Percentiles rank a stretch among this genome's conserved stretches.
Conservation (phyloP, 1,140 invertebrate species). For the Uloborus diversus region DNA sequence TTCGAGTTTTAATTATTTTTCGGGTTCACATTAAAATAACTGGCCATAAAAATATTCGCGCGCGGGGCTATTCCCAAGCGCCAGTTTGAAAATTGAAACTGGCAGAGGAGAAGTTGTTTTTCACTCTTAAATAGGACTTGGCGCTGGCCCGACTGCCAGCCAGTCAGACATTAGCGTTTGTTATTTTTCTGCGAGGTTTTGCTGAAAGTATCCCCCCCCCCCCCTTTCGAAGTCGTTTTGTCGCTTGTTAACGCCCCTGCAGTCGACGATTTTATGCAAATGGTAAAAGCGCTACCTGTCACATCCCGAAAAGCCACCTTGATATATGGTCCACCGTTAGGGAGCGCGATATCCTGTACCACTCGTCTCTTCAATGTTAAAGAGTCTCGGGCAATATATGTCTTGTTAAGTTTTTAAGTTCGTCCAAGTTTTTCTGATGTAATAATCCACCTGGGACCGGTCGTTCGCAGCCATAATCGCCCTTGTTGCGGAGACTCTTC, state of each 20-base stretch:
- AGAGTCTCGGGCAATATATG: conserved; percentile 44
- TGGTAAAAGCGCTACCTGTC: conserved; percentile 50
- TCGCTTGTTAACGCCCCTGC: conserved; percentile 43
- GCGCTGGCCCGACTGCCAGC: conserved; percentile 27
- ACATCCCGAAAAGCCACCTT: conserved; percentile 13
- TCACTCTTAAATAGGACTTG: conserved; percentile 44
- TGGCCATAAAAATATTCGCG: conserved; percentile 44
- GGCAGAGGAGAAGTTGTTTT: conserved; percentile 47
- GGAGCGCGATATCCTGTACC: conserved; percentile 9
- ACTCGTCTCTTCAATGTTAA: conserved; percentile 22
- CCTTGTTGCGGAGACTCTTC: conserved; percentile 28
- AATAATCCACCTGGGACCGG: conserved; percentile 54
- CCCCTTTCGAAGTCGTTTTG: conserved; percentile 9
- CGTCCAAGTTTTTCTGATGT: conserved; percentile 43
- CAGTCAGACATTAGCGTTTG: conserved; percentile 47
- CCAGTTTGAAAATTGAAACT: conserved; percentile 53
- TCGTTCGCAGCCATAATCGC: conserved; percentile 47
- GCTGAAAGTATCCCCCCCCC: conserved; percentile 3
- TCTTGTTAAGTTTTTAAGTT: conserved; percentile 53
- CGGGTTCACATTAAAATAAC: conserved; percentile 50
- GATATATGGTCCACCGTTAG: conserved; percentile 47
- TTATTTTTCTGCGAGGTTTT: conserved; percentile 46
- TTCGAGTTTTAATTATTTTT: conserved; percentile 56
- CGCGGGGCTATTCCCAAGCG: conserved; percentile 19
- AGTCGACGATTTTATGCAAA: conserved; percentile 53